Evolutionary conservation across 1,140 invertebrate genomes (phyloP), one percentile per base, ranked within the genome.

Genomic region (Formica exsecta): DNA sequence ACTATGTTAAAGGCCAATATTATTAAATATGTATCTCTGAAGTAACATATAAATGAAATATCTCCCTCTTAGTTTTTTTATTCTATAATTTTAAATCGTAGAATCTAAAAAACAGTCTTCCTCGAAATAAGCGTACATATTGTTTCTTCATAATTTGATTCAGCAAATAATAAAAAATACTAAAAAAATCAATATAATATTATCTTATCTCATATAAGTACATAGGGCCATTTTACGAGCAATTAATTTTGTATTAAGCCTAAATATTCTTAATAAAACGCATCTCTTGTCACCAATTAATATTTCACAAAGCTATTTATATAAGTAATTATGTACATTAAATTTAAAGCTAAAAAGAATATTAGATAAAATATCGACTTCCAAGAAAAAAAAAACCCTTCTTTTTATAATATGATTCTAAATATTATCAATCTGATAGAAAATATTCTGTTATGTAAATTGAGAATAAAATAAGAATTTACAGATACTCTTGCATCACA

Each of bases 41-140:
- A 90, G 57, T 71, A 85, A 85, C 89, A 76, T 77, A 59, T 59
- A 75, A 75, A n/a, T 29, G 71, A 86, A 83, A 87, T 80, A 70
- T 86, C 9, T 76, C 13, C 19, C 19, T 54, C n/a, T 13, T 2
- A 32, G 59, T 65, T 71, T 87, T 76, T 25, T 25, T 25, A 38
- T 57, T 61, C 32, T 73, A 32, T 19, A 70, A 89, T 48, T 64
- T 61, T 83, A 75, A 79, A 81, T 68, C 19, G 38, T 59, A 48
- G n/a, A 66, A 75, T 73, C 61, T 88, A 88, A 88, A 75, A 85
- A 83, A 70, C 79, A 87, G 80, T 89, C 85, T 90, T 89, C 70
- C 48, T 51, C 44, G 29, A 89, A 81, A 74, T 54, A 74, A 86
- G 54, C 83, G 77, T 74, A 44, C 85, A 59, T 38, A 13, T 32